phyloP scores from a whole-genome alignment of 2,888 invertebrate species.

The Axea sp. region DNA sequence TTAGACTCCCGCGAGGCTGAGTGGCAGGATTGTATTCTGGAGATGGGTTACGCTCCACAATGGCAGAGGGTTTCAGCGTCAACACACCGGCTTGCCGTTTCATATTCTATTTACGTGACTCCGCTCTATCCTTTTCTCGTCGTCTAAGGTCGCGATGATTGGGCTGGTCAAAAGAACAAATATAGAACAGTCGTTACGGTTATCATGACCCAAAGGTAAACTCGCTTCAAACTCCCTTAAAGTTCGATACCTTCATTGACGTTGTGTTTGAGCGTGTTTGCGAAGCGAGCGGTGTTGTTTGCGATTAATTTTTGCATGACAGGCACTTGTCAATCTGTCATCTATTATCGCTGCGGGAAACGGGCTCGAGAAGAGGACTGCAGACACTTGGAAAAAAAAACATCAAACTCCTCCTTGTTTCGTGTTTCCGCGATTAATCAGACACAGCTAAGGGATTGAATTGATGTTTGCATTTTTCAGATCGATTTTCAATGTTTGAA shows the following conservation, averaged over 20 bases:
- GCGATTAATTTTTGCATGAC: slow-evolving; percentile 50
- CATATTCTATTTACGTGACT: slow-evolving; percentile 66
- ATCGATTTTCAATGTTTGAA: slow-evolving; percentile 1
- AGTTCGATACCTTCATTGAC: slow-evolving; percentile 46
- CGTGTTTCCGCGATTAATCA: too few relatives aligned
- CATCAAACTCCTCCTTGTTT: slow-evolving; percentile 2
- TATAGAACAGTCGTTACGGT: slow-evolving; percentile 43
- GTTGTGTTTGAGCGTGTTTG: slow-evolving; percentile 40
- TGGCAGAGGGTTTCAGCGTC: slow-evolving; percentile 62
- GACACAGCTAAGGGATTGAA: neutral
- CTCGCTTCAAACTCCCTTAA: slow-evolving; percentile 28
- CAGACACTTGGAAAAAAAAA: neutral
- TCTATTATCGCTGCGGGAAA: slow-evolving; percentile 12
- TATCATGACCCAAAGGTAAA: slow-evolving; percentile 31
- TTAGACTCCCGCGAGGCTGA: slow-evolving; percentile 50
- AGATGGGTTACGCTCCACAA: slow-evolving; percentile 46
- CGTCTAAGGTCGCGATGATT: slow-evolving; percentile 45
- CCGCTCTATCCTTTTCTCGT: slow-evolving; percentile 28
- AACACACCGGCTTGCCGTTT: slow-evolving; percentile 67
- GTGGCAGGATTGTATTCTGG: slow-evolving; percentile 53
- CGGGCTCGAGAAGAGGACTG: slow-evolving; percentile 2
- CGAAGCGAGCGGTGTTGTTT: slow-evolving; percentile 35
- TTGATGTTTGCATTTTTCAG: slow-evolving; percentile 5
- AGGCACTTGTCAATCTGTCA: slow-evolving; percentile 48
- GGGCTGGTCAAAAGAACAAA: slow-evolving; percentile 36